These are phyloP conservation scores for Cyphomyrus discorhynchus DNA, from an alignment of 2,113 vertebrate genomes.

Conservation along the genomic window DNA sequence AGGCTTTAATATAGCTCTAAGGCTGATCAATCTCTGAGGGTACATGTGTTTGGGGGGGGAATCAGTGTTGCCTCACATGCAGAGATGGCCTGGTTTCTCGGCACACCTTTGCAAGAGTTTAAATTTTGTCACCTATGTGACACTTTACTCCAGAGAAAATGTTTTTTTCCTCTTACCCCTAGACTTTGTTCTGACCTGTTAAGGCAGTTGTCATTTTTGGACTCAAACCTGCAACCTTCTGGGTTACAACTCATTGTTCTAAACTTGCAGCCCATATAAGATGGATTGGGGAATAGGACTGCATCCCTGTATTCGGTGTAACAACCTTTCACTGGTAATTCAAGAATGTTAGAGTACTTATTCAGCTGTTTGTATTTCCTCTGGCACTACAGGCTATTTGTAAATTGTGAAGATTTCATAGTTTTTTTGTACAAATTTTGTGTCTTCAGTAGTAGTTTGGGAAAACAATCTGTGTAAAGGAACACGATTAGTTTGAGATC, in stretches of 20 bases:
- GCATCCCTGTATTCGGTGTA: not conserved
- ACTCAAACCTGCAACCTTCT: not conserved
- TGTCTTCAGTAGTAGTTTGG: not conserved
- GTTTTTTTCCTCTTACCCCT: not conserved
- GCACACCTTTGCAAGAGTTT: not conserved
- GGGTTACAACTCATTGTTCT: not conserved
- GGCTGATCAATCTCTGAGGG: constrained; percentile 18
- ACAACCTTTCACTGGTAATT: not conserved
- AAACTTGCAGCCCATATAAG: not conserved
- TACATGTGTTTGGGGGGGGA: not conserved
- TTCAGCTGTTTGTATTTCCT: not conserved
- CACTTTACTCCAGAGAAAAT: not conserved
- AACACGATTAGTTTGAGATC: not conserved
- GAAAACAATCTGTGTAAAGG: not conserved
- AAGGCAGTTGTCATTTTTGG: not conserved
- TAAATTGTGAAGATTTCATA: not conserved
- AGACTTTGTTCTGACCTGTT: not conserved
- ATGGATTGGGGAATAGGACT: not conserved
- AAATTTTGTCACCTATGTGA: not conserved
- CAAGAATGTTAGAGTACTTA: not conserved
- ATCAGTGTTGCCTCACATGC: too few species aligned
- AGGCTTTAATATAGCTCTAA: constrained; percentile 25
- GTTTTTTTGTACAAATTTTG: not conserved
- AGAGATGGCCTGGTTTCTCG: too few species aligned
- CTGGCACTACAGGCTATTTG: not conserved